Conservation (phyloP, 2,797 vertebrate genomes). For the Urophycis tenuis region DNA sequence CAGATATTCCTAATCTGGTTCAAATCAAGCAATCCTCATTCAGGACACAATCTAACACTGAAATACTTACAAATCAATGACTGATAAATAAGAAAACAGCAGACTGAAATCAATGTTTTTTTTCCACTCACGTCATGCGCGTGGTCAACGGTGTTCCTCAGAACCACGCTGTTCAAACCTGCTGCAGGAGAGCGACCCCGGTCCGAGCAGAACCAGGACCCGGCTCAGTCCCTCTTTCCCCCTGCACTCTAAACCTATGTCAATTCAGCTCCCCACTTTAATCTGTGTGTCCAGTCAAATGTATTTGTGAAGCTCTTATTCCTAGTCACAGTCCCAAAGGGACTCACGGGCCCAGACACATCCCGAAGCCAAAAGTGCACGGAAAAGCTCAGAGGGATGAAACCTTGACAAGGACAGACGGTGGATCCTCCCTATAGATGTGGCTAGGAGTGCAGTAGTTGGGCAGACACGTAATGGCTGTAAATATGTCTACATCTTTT, state of each 20-base stretch:
- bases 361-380: not conserved
- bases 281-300: not conserved
- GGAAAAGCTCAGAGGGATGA: not conserved
- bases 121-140: not conserved
- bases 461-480: not conserved
- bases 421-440: not conserved
- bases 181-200: not conserved
- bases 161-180: not conserved
- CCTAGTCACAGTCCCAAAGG: not conserved
- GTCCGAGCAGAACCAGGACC: not conserved
- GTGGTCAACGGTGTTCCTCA: not conserved
- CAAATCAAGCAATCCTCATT: not conserved
- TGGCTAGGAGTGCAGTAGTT: not conserved
- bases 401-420: slow-evolving; percentile 3
- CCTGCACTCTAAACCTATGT: not conserved
- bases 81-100: no score
- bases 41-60: not conserved
- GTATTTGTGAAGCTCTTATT: not conserved
- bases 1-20: no score
- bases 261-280: not conserved
- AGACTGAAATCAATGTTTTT: not conserved
- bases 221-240: not conserved
- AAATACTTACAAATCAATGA: not conserved
- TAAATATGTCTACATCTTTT: not conserved
- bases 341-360: not conserved